A percentile compares a stretch with the other conserved stretches of the same genome.
These are phyloP conservation scores for Ptychodera flava DNA, from an alignment of 35 echinoderm and acorn worm species.

Conservation along the genomic window DNA sequence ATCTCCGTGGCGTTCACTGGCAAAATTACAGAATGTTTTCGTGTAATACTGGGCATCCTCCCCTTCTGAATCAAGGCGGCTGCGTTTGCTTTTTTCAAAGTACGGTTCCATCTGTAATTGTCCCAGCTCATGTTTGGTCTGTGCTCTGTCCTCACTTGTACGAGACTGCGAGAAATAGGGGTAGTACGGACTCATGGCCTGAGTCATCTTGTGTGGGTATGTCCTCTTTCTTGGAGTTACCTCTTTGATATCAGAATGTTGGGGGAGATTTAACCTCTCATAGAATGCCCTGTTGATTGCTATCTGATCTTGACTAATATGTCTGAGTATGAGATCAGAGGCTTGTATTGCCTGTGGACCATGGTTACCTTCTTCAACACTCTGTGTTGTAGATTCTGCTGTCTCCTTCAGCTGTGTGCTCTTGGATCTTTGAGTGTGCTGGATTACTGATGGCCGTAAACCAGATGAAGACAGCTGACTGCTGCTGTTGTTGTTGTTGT, in stretches of 20 bases:
- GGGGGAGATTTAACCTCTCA: not conserved
- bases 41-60: not conserved
- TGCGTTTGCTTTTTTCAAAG: not conserved
- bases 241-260: not conserved
- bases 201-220: slow-evolving; percentile 3
- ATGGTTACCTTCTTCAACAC: slow-evolving; percentile 15
- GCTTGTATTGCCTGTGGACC: slow-evolving; percentile 52
- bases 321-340: slow-evolving; percentile 62
- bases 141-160: slow-evolving; percentile 21
- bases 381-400: slow-evolving; percentile 3
- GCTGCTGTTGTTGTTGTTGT: not conserved
- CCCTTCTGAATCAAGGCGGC: not conserved
- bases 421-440: slow-evolving; percentile 66
- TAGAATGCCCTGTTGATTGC: slow-evolving; percentile 9
- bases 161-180: slow-evolving; percentile 18
- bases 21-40: not conserved
- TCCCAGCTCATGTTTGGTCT: not conserved
- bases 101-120: not conserved
- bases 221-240: not conserved
- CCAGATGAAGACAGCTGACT: not conserved
- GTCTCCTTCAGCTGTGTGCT: not conserved
- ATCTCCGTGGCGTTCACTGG: not conserved
- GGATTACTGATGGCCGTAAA: slow-evolving; percentile 84
- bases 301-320: slow-evolving; percentile 32
- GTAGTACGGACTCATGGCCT: slow-evolving; percentile 16